Evolutionary conservation across 2,797 vertebrate genomes (phyloP).

Genomic region (Gallinago stenura): DNA sequence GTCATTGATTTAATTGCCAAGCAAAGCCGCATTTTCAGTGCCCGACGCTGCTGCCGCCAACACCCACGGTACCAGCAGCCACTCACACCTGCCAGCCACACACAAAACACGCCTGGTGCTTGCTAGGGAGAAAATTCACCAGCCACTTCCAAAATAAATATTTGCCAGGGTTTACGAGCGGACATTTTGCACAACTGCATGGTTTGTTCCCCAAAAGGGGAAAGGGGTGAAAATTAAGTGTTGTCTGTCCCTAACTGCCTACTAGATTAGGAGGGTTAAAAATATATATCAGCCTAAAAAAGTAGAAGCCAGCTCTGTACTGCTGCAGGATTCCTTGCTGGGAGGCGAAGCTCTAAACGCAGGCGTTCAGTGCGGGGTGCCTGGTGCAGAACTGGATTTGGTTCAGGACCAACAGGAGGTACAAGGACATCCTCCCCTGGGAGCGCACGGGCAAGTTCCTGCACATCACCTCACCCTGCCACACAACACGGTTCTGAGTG

Average conservation of each 20-base stretch:
- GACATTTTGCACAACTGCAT: constrained; percentile 39
- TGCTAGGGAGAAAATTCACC: constrained; percentile 42
- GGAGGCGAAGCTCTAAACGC: constrained; percentile 60
- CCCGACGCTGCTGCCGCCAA: constrained; percentile 22
- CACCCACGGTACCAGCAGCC: constrained; percentile 29
- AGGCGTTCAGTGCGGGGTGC: constrained; percentile 58
- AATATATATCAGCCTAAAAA: constrained; percentile 69
- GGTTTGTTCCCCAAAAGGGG: constrained; percentile 26
- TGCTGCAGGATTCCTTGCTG: constrained; percentile 72
- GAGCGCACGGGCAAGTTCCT: constrained; percentile 41
- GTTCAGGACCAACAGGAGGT: constrained; percentile 70
- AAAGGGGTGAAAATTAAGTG: constrained; percentile 25
- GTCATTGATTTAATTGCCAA: neutral
- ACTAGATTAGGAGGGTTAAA: constrained; percentile 70
- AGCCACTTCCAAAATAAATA: constrained; percentile 62
- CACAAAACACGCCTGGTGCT: neutral
- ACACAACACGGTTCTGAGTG: constrained; percentile 23
- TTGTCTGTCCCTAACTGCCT: constrained; percentile 50
- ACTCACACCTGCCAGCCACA: constrained; percentile 40
- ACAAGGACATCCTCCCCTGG: constrained; percentile 65
- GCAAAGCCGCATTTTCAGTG: constrained; percentile 59
- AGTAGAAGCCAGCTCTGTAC: constrained; percentile 71
- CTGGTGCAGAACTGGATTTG: constrained; percentile 72
- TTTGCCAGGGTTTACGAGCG: constrained; percentile 58
- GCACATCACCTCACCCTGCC: constrained; percentile 52